Conservation (phyloP, 2,113 vertebrate genomes). For the Meles meles region DNA sequence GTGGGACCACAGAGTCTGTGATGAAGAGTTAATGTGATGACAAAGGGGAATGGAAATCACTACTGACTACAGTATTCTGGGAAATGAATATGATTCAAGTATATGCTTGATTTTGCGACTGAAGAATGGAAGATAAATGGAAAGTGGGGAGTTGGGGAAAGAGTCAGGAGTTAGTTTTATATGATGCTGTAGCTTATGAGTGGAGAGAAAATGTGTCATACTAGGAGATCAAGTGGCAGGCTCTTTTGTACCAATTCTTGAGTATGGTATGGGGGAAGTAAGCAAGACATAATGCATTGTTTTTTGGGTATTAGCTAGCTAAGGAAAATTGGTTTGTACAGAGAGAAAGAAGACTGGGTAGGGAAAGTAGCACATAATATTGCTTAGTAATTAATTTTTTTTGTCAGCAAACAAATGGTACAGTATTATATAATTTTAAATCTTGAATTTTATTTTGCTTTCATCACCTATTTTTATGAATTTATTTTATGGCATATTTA, state of each 20-base stretch:
- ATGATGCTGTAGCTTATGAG: background rate
- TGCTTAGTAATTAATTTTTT: background rate
- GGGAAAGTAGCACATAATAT: rapidly evolving
- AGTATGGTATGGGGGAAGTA: background rate
- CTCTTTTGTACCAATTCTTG: background rate
- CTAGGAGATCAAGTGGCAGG: background rate
- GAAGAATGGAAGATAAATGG: background rate
- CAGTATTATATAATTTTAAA: background rate
- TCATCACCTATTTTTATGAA: background rate
- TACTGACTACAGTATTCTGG: background rate
- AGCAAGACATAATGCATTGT: background rate
- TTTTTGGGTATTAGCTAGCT: background rate
- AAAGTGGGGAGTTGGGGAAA: rapidly evolving
- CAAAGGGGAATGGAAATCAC: background rate
- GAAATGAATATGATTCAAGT: background rate
- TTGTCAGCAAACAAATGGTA: background rate
- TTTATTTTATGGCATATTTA: background rate
- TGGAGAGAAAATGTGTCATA: background rate
- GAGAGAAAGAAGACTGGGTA: background rate
- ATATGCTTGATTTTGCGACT: background rate
- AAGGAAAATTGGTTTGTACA: background rate
- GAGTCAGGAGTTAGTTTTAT: background rate
- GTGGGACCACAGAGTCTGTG: background rate
- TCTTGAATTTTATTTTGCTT: background rate
- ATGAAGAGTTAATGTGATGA: background rate